Base-by-base conservation (phyloP, 2,113 vertebrate genomes). In the Vanacampus margaritifer region DNA sequence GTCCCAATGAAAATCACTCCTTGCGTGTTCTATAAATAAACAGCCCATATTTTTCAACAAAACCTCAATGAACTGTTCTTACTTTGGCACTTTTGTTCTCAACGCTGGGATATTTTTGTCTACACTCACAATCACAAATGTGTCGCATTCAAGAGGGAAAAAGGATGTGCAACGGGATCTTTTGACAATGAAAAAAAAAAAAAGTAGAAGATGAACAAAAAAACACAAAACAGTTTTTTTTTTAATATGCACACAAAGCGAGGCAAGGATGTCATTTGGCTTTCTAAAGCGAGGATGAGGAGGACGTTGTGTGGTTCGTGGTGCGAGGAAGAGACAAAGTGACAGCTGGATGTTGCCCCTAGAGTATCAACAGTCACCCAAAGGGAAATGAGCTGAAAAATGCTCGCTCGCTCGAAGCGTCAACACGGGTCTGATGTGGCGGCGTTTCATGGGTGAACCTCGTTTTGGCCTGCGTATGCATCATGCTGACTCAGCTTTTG, bases 131-230 rank as follows among this genome's bases (percentile, higher is more conserved):
- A 48, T 72, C 32, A 46, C 26, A 50, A 23, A 71, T 66, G 46
- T 26, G 78, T 80, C 73, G 74, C 74, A 16, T 65, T 65, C 28
- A 1, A 37, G 39, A 68, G 65, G 24, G 75, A 86, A 90, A 90
- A 79, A 83, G 81, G 85, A 90, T 79, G 78, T 84, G 48, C 24
- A 24, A 37, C 45, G 67, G 71, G 35, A 24, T 76, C 73, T 78
- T 75, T 67, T 6, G n/a, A 23, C 48, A 12, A 6, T 3, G 8
- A 1, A 1, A 6, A 1, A 1, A 6, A 41, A 43, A 72, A 71
- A 83, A 83, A 84, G 76, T 75, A 82, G 84, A 90, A 88, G 78
- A 64, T 26, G 43, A 76, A 70, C 39, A 56, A 21, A 21, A n/a
- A 37, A 5, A 2, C 12, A n/a, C 10, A 21, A 58, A 19, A 58